Evolutionary conservation across 2,797 vertebrate genomes (phyloP).

Genomic region (Carduelis carduelis): DNA sequence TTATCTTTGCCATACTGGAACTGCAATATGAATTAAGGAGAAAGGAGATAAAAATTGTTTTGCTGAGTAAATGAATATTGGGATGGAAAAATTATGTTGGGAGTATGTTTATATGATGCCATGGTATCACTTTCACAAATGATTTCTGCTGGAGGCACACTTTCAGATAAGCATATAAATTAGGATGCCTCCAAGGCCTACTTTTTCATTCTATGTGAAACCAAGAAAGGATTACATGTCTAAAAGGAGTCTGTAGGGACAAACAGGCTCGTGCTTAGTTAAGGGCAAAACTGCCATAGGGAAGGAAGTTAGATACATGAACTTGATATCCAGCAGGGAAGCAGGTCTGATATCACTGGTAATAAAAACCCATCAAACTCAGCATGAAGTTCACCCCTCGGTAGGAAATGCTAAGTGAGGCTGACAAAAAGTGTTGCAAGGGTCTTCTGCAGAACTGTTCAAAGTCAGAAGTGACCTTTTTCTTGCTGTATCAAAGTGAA

Average conservation of each 20-base stretch:
- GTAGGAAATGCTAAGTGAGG: constrained; percentile 45
- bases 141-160: background rate
- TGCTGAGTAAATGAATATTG: background rate
- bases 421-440: constrained; percentile 39
- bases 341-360: constrained; percentile 47
- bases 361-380: constrained; percentile 66
- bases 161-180: constrained; percentile 53
- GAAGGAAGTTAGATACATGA: constrained; percentile 28
- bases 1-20: constrained; percentile 22
- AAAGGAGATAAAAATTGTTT: background rate
- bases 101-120: background rate
- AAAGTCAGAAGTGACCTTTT: background rate
- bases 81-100: background rate
- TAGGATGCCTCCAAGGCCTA: background rate
- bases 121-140: constrained; percentile 8
- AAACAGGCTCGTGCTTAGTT: constrained; percentile 46
- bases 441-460: constrained; percentile 32
- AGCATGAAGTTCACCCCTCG: constrained; percentile 23
- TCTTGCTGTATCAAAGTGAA: background rate
- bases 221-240: background rate
- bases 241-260: constrained; percentile 26
- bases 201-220: constrained; percentile 22
- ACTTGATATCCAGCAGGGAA: constrained; percentile 51
- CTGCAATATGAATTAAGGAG: background rate
- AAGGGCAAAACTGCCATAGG: constrained; percentile 31